These are phyloP conservation scores for Choreutis nemorana DNA, from an alignment of 2,888 invertebrate genomes.

Conservation along the genomic window DNA sequence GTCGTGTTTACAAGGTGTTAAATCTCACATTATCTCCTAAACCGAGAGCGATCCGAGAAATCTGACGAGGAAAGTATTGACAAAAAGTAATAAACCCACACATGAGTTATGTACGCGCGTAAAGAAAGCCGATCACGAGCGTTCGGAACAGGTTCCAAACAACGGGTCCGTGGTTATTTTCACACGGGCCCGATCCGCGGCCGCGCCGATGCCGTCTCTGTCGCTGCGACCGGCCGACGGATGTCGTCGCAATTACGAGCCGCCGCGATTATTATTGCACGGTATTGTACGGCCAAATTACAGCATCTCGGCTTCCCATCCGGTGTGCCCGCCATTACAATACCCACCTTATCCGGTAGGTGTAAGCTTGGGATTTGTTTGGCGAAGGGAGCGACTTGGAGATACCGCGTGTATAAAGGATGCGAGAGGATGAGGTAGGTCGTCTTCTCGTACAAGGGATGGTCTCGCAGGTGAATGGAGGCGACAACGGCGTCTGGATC, in stretches of 20 bases:
- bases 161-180: slow-evolving; percentile 47
- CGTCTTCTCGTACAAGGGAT: slow-evolving; percentile 32
- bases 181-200: slow-evolving; percentile 28
- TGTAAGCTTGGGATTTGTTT: slow-evolving; percentile 14
- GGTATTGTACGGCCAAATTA: slow-evolving; percentile 59
- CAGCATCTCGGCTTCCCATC: slow-evolving; percentile 61
- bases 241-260: slow-evolving; percentile 58
- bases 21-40: slow-evolving; percentile 26
- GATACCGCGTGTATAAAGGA: slow-evolving; percentile 20
- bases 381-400: no score
- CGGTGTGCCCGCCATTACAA: slow-evolving; percentile 24
- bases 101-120: slow-evolving; percentile 26
- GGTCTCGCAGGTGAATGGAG: slow-evolving; percentile 42
- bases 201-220: slow-evolving; percentile 18
- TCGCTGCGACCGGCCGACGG: no score
- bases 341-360: slow-evolving; percentile 17
- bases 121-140: slow-evolving; percentile 45
- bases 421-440: slow-evolving; percentile 20
- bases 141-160: slow-evolving; percentile 15
- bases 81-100: slow-evolving; percentile 5
- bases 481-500: slow-evolving; percentile 23
- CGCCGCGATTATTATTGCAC: slow-evolving; percentile 57
- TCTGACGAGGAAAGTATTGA: not conserved
- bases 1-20: slow-evolving; percentile 30
- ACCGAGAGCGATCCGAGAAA: no score